A percentile compares a stretch with the other conserved stretches of the same genome.
These are phyloP conservation scores for Epicampocera succincta DNA, from an alignment of 2,888 invertebrate species.

Conservation along the genomic window DNA sequence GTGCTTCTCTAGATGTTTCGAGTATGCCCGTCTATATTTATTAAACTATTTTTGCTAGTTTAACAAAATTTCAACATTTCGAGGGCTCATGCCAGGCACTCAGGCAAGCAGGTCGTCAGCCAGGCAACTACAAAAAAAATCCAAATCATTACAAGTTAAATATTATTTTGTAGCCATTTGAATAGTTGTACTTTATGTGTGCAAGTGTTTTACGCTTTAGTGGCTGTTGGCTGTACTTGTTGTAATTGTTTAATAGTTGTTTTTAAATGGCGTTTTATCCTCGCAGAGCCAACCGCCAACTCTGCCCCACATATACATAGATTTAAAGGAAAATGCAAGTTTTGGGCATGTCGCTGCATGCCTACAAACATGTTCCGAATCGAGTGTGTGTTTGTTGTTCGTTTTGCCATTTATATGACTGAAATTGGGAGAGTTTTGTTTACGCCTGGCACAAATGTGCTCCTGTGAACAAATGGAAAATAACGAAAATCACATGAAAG, in stretches of 20 bases:
- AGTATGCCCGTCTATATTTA: constrained; percentile 11
- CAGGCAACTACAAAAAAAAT: constrained; percentile 1
- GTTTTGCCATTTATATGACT: neutral
- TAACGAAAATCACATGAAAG: too few relatives aligned
- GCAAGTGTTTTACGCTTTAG: constrained; percentile 23
- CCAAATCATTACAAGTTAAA: constrained; percentile 40
- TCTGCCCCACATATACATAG: constrained; percentile 2
- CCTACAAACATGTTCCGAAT: neutral
- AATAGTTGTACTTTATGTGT: constrained; percentile 2
- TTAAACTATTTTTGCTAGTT: constrained; percentile 22
- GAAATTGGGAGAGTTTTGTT: neutral
- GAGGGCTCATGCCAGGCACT: constrained; percentile 36
- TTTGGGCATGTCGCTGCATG: constrained; percentile 2
- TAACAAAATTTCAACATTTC: constrained; percentile 25
- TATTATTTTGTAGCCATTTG: constrained; percentile 41
- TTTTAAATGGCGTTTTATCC: constrained; percentile 42
- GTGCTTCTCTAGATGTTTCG: neutral
- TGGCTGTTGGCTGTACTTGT: constrained; percentile 31
- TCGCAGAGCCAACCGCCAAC: constrained; percentile 26
- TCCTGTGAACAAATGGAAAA: too few relatives aligned
- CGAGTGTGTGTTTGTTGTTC: constrained; percentile 9
- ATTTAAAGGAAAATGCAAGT: constrained; percentile 8
- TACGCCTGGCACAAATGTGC: neutral
- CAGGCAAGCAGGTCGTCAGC: neutral
- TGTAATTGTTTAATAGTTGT: constrained; percentile 53